Conservation (phyloP, 2,113 vertebrate genomes). For the Leptodactylus fuscus region DNA sequence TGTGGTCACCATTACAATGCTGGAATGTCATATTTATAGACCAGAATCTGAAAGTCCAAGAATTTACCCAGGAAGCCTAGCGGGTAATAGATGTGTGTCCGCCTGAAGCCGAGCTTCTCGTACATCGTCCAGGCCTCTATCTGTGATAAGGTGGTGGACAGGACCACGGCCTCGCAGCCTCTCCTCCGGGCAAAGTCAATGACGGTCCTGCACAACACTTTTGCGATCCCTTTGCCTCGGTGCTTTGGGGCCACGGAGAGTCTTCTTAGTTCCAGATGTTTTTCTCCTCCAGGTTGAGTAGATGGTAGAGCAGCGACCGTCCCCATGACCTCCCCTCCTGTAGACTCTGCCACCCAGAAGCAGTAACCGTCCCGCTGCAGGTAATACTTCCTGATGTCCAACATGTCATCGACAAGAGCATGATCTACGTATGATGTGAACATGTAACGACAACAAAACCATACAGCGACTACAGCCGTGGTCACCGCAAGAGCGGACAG, state of each 20-base stretch:
- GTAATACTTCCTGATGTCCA: slow-evolving; percentile 48
- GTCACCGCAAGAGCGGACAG: slow-evolving; percentile 26
- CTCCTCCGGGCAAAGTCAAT: slow-evolving; percentile 62
- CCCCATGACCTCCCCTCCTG: slow-evolving; percentile 59
- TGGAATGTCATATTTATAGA: slow-evolving; percentile 46
- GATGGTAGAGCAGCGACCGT: slow-evolving; percentile 37
- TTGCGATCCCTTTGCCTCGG: slow-evolving; percentile 61
- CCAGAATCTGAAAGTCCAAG: slow-evolving; percentile 44
- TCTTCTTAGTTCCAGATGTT: slow-evolving; percentile 63
- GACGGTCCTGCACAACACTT: slow-evolving; percentile 62
- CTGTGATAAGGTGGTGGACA: slow-evolving; percentile 63
- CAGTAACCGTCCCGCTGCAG: slow-evolving; percentile 31
- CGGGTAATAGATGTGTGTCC: neutral
- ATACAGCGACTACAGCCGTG: no score
- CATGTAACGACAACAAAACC: no score
- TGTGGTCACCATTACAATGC: no score
- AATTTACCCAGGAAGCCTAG: neutral
- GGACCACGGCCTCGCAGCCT: slow-evolving; percentile 49
- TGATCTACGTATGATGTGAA: neutral
- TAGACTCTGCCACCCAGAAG: slow-evolving; percentile 65
- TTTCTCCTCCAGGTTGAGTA: accelerated
- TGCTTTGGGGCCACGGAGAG: slow-evolving; percentile 64
- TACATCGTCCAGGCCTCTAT: slow-evolving; percentile 62
- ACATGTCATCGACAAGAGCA: slow-evolving; percentile 51
- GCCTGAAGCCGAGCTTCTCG: slow-evolving; percentile 65